phyloP scores from a whole-genome alignment of 2,113 vertebrate species.

The Entelurus aequoreus region DNA sequence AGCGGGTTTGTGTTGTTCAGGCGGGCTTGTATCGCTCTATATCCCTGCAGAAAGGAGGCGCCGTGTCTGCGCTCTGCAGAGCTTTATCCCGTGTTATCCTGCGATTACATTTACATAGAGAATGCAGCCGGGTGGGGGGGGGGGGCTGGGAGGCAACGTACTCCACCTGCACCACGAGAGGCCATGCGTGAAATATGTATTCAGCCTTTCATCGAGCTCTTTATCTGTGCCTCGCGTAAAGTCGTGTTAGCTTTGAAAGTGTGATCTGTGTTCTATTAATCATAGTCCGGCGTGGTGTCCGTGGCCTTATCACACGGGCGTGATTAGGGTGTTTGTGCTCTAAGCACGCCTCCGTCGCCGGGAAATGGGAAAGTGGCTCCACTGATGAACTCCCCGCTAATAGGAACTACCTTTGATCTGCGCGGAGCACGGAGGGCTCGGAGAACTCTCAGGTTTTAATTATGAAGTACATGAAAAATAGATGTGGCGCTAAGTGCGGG shows the following conservation, averaged over 20 bases:
- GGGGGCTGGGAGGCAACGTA: constrained; percentile 37
- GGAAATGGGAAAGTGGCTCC: constrained; percentile 53
- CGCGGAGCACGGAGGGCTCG: constrained; percentile 53
- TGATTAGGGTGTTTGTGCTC: constrained; percentile 60
- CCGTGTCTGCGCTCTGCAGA: constrained; percentile 47
- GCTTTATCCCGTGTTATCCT: constrained; percentile 55
- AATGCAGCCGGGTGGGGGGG: constrained; percentile 37
- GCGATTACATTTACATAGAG: constrained; percentile 59
- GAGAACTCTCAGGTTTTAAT: constrained; percentile 70
- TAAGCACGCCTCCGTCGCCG: constrained; percentile 51
- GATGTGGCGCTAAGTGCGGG: constrained; percentile 68
- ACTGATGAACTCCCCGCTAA: constrained; percentile 67
- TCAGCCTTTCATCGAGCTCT: constrained; percentile 61
- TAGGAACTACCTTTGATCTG: constrained; percentile 69
- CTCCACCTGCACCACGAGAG: constrained; percentile 55
- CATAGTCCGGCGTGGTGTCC: constrained; percentile 53
- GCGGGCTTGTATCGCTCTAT: constrained; percentile 32
- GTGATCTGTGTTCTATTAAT: constrained; percentile 66
- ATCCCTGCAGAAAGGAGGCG: constrained; percentile 41
- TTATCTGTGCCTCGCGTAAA: constrained; percentile 45
- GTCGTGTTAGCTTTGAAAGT: constrained; percentile 57
- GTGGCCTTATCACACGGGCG: constrained; percentile 51
- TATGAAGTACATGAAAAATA: constrained; percentile 77
- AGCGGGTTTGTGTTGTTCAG: constrained; percentile 53
- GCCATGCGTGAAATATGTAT: constrained; percentile 56